phyloP scores from a whole-genome alignment of 2,888 invertebrate genomes.

The Hypolimnas misippus region DNA sequence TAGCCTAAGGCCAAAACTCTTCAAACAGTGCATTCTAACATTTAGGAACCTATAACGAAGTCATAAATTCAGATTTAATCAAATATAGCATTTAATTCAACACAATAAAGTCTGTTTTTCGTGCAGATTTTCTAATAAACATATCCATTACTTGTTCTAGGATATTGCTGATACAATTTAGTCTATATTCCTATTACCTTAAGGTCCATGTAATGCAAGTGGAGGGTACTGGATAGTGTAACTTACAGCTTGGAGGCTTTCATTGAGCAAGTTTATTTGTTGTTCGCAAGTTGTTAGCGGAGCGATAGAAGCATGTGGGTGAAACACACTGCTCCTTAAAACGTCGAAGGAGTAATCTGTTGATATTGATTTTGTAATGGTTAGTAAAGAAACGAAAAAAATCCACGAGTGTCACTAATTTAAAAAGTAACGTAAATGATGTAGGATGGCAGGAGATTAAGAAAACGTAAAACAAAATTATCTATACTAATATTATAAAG shows the following conservation, averaged over 20 bases:
- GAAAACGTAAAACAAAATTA: too few species aligned
- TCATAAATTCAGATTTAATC: neutral
- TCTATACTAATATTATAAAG: too few species aligned
- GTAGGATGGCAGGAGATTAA: too few species aligned
- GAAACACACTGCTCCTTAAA: neutral
- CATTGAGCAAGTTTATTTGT: constrained; percentile 20
- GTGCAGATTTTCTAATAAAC: neutral
- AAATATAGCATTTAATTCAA: neutral
- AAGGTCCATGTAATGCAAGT: neutral
- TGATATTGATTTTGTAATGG: too few species aligned
- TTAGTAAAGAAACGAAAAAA: too few species aligned
- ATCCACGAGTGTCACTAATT: too few species aligned
- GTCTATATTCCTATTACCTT: neutral
- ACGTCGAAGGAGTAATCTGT: too few species aligned
- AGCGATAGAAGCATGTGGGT: neutral
- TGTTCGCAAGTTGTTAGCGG: constrained; percentile 21
- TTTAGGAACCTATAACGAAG: neutral
- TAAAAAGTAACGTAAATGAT: too few species aligned
- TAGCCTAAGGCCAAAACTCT: neutral
- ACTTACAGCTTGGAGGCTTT: constrained; percentile 19
- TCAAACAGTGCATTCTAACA: neutral
- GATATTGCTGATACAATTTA: neutral
- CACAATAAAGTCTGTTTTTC: neutral
- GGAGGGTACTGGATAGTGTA: neutral
- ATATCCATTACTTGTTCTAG: neutral